Conservation (phyloP, 1,140 invertebrate species). For the Drosophila littoralis region DNA sequence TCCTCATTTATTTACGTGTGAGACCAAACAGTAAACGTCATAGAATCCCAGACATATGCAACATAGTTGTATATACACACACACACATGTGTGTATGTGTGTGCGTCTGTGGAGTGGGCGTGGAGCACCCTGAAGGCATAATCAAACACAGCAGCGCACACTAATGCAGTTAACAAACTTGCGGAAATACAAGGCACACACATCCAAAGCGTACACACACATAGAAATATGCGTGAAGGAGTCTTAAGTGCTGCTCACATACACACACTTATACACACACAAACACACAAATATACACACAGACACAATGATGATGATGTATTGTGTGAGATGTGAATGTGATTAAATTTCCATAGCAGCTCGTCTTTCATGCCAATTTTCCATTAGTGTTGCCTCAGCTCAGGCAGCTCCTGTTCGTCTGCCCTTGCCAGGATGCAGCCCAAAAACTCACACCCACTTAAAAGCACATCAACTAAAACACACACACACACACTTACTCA, state of each 20-base stretch:
- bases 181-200: conserved; percentile 64
- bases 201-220: conserved; percentile 22
- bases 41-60: conserved; percentile 31
- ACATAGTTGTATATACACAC: conserved; percentile 11
- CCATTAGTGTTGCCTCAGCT: conserved; percentile 66
- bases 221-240: conserved; percentile 57
- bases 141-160: conserved; percentile 79
- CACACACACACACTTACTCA: conserved; percentile 16
- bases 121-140: conserved; percentile 68
- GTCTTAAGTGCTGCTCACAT: conserved; percentile 68
- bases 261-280: conserved; percentile 30
- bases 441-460: conserved; percentile 51
- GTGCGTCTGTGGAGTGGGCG: conserved; percentile 15
- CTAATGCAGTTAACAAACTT: conserved; percentile 83
- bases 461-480: conserved; percentile 66
- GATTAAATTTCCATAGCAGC: conserved; percentile 82
- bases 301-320: conserved; percentile 76
- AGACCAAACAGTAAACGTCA: conserved; percentile 55
- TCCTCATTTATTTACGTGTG: conserved; percentile 59
- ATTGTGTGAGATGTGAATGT: conserved; percentile 81
- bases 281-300: conserved; percentile 13
- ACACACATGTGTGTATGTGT: conserved; percentile 1
- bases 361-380: conserved; percentile 83
- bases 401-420: conserved; percentile 30
- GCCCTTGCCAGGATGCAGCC: conserved; percentile 15